Conservation (phyloP, 2,113 vertebrate genomes). For the Crotalus tigris region DNA sequence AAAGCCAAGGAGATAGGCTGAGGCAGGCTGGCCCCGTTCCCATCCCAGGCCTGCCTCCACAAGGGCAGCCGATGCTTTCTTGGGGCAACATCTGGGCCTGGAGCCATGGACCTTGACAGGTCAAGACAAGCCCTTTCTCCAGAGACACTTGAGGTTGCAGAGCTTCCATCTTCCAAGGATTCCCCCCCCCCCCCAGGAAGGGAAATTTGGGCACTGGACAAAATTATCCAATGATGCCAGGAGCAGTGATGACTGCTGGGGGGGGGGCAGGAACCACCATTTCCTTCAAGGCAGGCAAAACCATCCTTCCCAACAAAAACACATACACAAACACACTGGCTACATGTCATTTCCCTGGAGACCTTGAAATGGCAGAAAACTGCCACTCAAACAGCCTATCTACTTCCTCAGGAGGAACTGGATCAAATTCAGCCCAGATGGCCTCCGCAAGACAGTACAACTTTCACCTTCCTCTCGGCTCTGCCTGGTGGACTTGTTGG, state of each 20-base stretch:
- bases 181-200: rapidly evolving
- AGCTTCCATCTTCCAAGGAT: background rate
- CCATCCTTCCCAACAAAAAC: background rate
- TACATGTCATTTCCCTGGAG: background rate
- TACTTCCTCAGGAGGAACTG: background rate
- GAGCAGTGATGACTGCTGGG: background rate
- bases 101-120: background rate
- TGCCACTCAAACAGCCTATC: background rate
- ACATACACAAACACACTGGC: no score
- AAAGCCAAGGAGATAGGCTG: background rate
- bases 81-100: background rate
- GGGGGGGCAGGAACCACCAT: background rate
- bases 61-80: background rate
- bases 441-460: background rate
- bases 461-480: no score
- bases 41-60: background rate
- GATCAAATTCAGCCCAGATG: background rate
- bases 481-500: no score
- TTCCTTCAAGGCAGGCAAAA: background rate
- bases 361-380: background rate
- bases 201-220: background rate
- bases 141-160: background rate
- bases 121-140: background rate
- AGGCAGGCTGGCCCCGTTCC: background rate
- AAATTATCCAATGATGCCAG: background rate